phyloP scores from a whole-genome alignment of 2,797 vertebrate genomes.

The Oryzias sinensis region DNA sequence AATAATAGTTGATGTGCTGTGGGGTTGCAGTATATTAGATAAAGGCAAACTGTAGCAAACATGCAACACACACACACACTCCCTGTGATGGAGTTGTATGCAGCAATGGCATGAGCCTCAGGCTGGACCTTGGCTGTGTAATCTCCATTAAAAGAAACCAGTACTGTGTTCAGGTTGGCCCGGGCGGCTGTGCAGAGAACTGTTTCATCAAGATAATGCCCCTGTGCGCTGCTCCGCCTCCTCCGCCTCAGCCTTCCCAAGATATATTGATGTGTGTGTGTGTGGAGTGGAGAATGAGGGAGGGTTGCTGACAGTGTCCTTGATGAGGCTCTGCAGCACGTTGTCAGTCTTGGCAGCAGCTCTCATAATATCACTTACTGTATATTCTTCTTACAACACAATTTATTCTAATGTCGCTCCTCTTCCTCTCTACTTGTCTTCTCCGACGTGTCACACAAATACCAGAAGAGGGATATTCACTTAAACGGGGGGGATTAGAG shows the following conservation, averaged over 20 bases:
- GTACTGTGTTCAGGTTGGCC: conserved; percentile 68
- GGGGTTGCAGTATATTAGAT: conserved; percentile 54
- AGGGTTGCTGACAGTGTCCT: conserved; percentile 59
- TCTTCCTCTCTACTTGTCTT: conserved; percentile 1
- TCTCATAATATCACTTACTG: conserved; percentile 42
- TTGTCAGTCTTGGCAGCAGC: conserved; percentile 63
- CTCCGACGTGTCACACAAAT: not conserved
- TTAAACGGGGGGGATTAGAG: conserved; percentile 24
- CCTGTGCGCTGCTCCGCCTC: conserved; percentile 23
- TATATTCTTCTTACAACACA: conserved; percentile 27
- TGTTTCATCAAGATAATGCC: conserved; percentile 80
- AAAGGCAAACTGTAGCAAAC: conserved; percentile 20
- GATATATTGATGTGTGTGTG: conserved; percentile 4
- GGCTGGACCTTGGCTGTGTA: conserved; percentile 58
- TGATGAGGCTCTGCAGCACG: conserved; percentile 58
- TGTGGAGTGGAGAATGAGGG: conserved; percentile 3
- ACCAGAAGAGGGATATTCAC: conserved; percentile 3
- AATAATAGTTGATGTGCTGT: conserved; percentile 49
- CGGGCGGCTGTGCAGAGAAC: conserved; percentile 54
- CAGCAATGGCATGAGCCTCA: conserved; percentile 62
- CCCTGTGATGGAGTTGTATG: conserved; percentile 23
- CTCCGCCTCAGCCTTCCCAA: conserved; percentile 22
- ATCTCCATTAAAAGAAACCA: conserved; percentile 73
- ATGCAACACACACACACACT: conserved; percentile 14
- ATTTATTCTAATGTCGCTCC: conserved; percentile 15